These are phyloP conservation scores for Sminthurinus aureus DNA, from an alignment of 2,888 invertebrate genomes.

Conservation along the genomic window DNA sequence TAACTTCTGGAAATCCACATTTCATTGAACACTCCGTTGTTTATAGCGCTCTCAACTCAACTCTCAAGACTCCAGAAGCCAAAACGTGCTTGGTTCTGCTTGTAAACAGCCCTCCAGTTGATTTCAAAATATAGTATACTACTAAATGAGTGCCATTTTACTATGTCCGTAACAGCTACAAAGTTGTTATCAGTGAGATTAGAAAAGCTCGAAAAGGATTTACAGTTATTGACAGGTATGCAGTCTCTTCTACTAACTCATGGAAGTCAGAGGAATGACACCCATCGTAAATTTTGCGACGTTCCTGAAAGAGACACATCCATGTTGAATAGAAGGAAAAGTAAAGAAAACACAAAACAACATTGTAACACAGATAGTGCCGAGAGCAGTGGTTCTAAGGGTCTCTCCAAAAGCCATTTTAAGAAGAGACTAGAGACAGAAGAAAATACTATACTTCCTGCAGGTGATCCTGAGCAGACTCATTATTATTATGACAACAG, in stretches of 20 bases:
- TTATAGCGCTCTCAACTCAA: no score
- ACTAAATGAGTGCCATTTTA: no score
- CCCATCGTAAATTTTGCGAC: background rate
- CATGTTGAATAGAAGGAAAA: background rate
- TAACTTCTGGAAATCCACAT: no score
- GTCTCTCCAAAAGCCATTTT: background rate
- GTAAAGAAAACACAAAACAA: background rate
- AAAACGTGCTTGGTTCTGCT: no score
- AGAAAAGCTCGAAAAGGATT: constrained; percentile 51
- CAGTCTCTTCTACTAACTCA: constrained; percentile 44
- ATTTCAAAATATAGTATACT: no score
- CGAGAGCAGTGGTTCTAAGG: background rate
- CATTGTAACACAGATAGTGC: background rate
- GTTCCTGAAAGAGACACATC: constrained; percentile 35
- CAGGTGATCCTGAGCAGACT: background rate
- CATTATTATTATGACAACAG: constrained; percentile 12
- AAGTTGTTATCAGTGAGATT: constrained; percentile 33
- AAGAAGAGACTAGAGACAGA: background rate
- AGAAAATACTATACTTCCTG: no score
- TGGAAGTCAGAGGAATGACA: background rate
- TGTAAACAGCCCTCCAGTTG: no score
- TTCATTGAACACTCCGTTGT: no score
- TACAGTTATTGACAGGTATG: constrained; percentile 48
- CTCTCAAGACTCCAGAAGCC: no score
- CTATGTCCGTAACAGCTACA: background rate